These are phyloP conservation scores for Alethe diademata DNA, from an alignment of 2,113 vertebrate genomes.

Conservation along the genomic window DNA sequence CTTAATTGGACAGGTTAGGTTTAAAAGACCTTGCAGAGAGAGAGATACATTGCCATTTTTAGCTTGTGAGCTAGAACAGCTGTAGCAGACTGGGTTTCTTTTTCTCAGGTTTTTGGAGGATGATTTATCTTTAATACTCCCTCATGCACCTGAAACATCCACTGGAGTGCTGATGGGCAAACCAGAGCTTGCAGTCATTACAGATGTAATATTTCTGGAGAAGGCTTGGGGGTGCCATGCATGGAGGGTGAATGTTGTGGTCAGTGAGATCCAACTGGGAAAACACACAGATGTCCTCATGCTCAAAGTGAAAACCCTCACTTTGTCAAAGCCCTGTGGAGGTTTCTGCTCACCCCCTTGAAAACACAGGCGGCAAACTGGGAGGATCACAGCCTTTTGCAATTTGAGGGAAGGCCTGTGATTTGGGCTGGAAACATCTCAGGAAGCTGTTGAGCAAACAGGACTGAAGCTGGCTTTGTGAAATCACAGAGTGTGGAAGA, in stretches of 20 bases:
- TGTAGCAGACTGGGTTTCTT: background rate
- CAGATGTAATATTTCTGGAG: background rate
- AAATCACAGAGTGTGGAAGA: background rate
- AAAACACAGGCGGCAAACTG: background rate
- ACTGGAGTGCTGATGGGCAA: background rate
- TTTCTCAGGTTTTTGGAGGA: background rate
- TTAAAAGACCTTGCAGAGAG: no score
- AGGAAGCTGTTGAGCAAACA: background rate
- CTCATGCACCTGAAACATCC: background rate
- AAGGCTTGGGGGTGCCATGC: background rate
- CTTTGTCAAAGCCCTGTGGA: background rate
- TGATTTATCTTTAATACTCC: background rate
- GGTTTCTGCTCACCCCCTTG: background rate
- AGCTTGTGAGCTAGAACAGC: no score
- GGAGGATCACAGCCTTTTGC: background rate
- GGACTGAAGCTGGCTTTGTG: background rate
- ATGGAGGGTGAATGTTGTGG: background rate
- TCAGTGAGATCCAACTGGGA: background rate
- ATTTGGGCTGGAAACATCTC: background rate
- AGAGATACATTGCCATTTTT: no score
- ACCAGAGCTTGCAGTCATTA: background rate
- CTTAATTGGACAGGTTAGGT: no score
- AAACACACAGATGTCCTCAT: accelerated
- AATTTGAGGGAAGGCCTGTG: background rate
- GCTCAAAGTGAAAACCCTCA: background rate